These are phyloP conservation scores for Eustalomyia histrio DNA, from an alignment of 2,888 invertebrate species.

Conservation along the genomic window DNA sequence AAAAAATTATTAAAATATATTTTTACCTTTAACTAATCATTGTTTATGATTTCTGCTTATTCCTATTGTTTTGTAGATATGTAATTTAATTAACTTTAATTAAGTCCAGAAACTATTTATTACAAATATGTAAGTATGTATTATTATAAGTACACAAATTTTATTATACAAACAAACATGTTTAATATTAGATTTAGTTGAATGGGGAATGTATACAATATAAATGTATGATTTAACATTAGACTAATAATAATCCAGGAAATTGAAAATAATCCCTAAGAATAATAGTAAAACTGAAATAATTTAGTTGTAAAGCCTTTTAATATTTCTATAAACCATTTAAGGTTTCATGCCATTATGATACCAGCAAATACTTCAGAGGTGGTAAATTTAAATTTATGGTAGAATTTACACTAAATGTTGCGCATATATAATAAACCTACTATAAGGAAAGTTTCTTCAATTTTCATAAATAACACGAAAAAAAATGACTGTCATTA, in stretches of 20 bases:
- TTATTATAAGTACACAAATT: neutral
- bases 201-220: too few relatives aligned
- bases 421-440: too few relatives aligned
- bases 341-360: neutral
- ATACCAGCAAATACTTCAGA: neutral
- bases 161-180: neutral
- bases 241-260: neutral
- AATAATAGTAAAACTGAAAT: neutral
- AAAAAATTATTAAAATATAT: too few relatives aligned
- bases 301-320: conserved; percentile 21
- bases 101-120: conserved; percentile 15
- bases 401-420: too few relatives aligned
- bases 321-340: neutral
- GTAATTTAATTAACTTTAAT: neutral
- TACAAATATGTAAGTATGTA: neutral
- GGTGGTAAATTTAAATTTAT: neutral
- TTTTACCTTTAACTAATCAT: too few relatives aligned
- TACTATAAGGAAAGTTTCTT: too few relatives aligned
- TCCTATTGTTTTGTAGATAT: too few relatives aligned
- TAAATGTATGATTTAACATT: too few relatives aligned
- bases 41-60: too few relatives aligned
- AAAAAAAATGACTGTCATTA: too few relatives aligned
- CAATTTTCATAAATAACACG: too few relatives aligned
- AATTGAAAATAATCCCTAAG: neutral
- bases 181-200: neutral